Evolutionary conservation across 2,113 vertebrate genomes (phyloP).

Genomic region (Sorex araneus): DNA sequence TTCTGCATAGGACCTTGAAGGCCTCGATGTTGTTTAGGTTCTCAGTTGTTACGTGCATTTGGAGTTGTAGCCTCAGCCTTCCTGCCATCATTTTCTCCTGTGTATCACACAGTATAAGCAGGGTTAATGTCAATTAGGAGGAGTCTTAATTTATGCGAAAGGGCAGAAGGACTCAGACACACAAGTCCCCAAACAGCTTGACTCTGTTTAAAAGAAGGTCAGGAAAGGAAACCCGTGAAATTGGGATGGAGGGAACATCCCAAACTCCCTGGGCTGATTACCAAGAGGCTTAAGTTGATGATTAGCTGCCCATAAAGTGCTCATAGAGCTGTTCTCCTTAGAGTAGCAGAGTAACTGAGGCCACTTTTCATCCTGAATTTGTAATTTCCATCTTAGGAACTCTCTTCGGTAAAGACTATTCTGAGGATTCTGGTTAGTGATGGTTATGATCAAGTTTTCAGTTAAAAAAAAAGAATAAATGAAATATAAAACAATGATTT

Average conservation of each 20-base stretch:
- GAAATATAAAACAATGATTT: not conserved
- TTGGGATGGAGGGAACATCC: not conserved
- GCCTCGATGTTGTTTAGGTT: too few relatives aligned
- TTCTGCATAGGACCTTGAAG: not conserved
- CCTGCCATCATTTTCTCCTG: not conserved
- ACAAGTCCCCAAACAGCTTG: not conserved
- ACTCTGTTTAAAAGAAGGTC: not conserved
- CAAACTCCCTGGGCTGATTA: not conserved
- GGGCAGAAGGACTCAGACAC: not conserved
- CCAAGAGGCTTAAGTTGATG: not conserved
- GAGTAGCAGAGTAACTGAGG: not conserved
- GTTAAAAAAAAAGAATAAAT: not conserved
- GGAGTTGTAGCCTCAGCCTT: not conserved
- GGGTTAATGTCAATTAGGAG: not conserved
- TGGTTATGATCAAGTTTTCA: conserved; percentile 43
- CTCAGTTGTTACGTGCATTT: not conserved
- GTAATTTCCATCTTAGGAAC: conserved; percentile 25
- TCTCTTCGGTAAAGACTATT: not conserved
- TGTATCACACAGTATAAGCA: not conserved
- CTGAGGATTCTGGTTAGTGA: not conserved
- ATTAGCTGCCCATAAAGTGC: not conserved
- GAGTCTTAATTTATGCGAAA: not conserved
- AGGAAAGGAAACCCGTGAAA: not conserved
- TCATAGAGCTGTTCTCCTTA: not conserved
- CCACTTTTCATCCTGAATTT: conserved; percentile 38